Base-by-base conservation (phyloP, 2,797 vertebrate species). In the Cynopterus sphinx region DNA sequence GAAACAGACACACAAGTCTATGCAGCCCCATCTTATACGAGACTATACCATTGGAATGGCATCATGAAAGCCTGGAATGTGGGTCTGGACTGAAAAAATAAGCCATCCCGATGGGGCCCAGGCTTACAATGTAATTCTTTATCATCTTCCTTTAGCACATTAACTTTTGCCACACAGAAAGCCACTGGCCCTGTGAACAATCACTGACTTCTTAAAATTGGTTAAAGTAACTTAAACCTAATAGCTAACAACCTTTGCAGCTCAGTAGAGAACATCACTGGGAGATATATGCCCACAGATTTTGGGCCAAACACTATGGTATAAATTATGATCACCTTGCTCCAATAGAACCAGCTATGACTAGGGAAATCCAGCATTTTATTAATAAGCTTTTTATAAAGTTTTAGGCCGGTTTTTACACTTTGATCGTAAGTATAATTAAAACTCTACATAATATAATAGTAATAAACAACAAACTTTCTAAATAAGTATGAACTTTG, bases 361-460 rank as follows among this genome's bases (percentile, higher is more conserved):
- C 19, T 43, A 73, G 22, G 70, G 17, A 91, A 81, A 93, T n/a
- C 24, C 11, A 10, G 1, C 49, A 73, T 55, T 88, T 77, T 71
- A 85, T 65, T 89, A 75, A 49, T 43, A 87, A 87, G 46, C 21
- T 67, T 70, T 93, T 31, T 46, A 67, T 55, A 57, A 57, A 71
- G 28, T 70, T 83, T 91, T 79, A 68, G 41, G 73, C 9, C 41
- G 67, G 39, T 22, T 90, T 85, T 85, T 74, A 82, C 3, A 63
- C 31, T 55, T 82, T 22, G 19, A 61, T 65, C 73, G 28, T 61
- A 93, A 82, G 16, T 43, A 88, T 57, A 78, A 87, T 46, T 74
- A 63, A 87, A 82, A 43, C 26, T 68, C 46, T 59, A 53, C 16
- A 41, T 43, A 83, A 59, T 36, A 26, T 71, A 63, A 68, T 3